Base-by-base conservation (phyloP, 2,888 invertebrate species). In the Lepas anatifera region DNA sequence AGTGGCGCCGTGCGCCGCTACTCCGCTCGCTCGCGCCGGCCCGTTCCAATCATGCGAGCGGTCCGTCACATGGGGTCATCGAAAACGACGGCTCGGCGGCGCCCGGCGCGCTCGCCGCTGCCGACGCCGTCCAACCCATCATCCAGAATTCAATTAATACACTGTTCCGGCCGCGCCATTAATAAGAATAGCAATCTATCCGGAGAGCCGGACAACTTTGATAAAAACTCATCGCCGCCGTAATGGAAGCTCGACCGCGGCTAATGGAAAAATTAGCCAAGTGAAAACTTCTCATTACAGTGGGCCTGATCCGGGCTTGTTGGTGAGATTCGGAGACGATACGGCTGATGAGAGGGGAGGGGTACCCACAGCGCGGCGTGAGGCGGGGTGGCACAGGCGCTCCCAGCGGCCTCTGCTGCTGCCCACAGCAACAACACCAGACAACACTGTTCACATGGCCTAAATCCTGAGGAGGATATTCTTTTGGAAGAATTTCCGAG, bases 191-290 rank as follows among this genome's bases (percentile, higher is more conserved):
- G 58, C 58, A 58, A 58, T 58, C 32, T 58, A 58, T 58, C 58
- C 58, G 58, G 22, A 16, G 35, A 4, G 32, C 32, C 52, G 22
- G 58, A 58, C 58, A 58, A 58, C 58, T 58, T 35, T 35, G 58
- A 58, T 58, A 58, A 58, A 58, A 58, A 58, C 58, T 35, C 58
- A 58, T 58, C 58, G 58, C 35, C 16, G 18, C 11, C 35, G 18
- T 58, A 58, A 58, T 58, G 35, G 58, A 58, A 58, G 58, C 58
- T 22, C 7, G 52, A 22, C 58, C n/a, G 58, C 32, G 58, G 35
- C 58, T 58, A 58, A 58, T 58, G 58, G 58, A 58, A 58, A 58
- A 58, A 58, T 58, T 58, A 58, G 58, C 58, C 58, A 58, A 58
- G 58, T 58, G 58, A 58, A 58, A 58, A 58, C 58, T 58, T 58